Base-by-base conservation (phyloP, 2,113 vertebrate genomes). In the Serilophus lunatus region DNA sequence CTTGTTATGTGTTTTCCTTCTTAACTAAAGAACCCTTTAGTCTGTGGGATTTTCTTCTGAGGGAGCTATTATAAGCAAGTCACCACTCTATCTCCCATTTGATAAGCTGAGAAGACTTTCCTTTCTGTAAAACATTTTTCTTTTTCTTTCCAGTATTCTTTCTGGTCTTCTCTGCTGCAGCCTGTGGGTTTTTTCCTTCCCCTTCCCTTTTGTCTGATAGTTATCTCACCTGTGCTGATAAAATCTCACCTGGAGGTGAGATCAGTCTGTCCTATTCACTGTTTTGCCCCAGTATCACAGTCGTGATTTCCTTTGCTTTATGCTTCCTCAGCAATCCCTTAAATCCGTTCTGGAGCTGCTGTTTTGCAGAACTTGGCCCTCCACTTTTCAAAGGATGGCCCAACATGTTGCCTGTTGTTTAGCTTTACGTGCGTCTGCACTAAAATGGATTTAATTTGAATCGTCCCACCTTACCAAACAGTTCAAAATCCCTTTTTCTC, bases 1-100 rank as follows among this genome's bases (percentile, higher is more conserved):
- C 86, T 83, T 96, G 86, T 92, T 96, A 69, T 9, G 47, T 26
- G 81, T 94, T 86, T 92, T 63, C 71, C 51, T 94, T 77, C 92
- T 86, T 86, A 83, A 86, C 63, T 74, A 57, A 92, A 92, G 54
- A 93, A 83, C 16, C 20, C 71, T 93, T 89, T 86, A 70, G 86
- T 86, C 80, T 93, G 63, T 81, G 88, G 82, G 86, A 88, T 95
- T 96, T 96, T 97, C 80, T 96, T 88, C 91, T 66, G 29, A 83
- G 95, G 90, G 92, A 93, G 60, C 80, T 95, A 54, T 92, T 92
- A 83, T 51, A 81, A 53, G 77, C 75, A 81, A 93, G 47, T 86
- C 82, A 88, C 68, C 38, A 70, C 59, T 90, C n/a, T 65, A 4
- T 93, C 59, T 80, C 86, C 85, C 83, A 92, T 95, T 93, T 93